A percentile compares a stretch with the other conserved stretches of the same genome.
phyloP scores from a whole-genome alignment of 1,140 invertebrate genomes.

The Atopsyche davidsoni region DNA sequence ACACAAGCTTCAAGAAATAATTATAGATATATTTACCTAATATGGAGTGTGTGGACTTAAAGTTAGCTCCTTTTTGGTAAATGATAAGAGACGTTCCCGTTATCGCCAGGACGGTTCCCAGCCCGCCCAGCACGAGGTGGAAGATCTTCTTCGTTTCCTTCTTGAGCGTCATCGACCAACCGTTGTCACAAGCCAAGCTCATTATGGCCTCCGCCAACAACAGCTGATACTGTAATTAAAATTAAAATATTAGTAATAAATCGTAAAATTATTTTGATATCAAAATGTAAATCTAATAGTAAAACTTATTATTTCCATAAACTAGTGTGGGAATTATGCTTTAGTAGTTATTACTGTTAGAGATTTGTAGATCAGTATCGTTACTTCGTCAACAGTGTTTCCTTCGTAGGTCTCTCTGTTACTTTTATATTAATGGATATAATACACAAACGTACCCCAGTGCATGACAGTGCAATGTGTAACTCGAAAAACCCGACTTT shows the following conservation, averaged over 20 bases:
- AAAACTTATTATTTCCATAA: background rate
- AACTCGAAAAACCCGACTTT: constrained; percentile 10
- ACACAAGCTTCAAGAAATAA: no score
- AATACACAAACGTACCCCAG: constrained; percentile 21
- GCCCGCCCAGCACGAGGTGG: constrained; percentile 37
- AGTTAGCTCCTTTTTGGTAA: constrained; percentile 33
- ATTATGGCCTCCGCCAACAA: constrained; percentile 40
- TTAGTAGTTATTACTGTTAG: no score
- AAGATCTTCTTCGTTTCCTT: constrained; percentile 34
- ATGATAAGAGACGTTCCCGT: constrained; percentile 37
- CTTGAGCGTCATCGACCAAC: constrained; percentile 35
- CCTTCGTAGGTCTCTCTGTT: no score
- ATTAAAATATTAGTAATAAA: background rate
- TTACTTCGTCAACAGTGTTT: no score
- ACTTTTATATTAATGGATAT: no score
- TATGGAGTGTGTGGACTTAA: constrained; percentile 37
- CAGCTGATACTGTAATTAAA: constrained; percentile 39
- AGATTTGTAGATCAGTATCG: no score
- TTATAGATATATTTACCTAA: constrained; percentile 34
- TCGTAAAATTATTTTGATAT: background rate
- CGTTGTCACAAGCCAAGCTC: constrained; percentile 35
- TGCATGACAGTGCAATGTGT: constrained; percentile 13
- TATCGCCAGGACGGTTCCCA: constrained; percentile 36
- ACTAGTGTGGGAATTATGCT: no score
- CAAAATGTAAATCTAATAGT: background rate